Evolutionary conservation across 2,888 invertebrate genomes (phyloP), one percentile per base, ranked within the genome.

Genomic region (Heliothis peltigera): DNA sequence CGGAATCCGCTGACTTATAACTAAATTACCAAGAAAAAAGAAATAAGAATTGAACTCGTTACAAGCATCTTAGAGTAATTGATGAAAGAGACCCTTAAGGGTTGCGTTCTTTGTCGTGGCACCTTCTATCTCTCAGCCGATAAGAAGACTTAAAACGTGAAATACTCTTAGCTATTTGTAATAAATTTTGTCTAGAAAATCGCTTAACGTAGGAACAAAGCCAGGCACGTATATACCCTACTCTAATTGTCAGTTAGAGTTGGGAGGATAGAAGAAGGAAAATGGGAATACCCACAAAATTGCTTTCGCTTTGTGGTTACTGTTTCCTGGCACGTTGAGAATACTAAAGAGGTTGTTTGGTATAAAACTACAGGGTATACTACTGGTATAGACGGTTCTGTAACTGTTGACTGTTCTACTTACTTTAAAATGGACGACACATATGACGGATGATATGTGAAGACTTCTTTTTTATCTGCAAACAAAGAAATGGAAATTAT

Each of bases 251-350:
- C 70, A 61, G 47, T 70, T 59, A 58, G 15, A 28, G 43, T 21
- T 42, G 18, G 19, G 8, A 12, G 17, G 12, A 32, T 19, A 44
- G 7, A 19, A 42, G 72, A 44, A 39, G 56, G 52, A 48, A 70
- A 75, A 75, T 53, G 18, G 47, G 48, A 53, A 49, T 48, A 58
- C 52, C 35, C 52, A n/a, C 55, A 17, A 64, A 64, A 70, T 72
- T 64, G 46, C 22, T 28, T 35, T 17, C 17, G 21, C 35, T 12
- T 35, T 15, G 35, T 35, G 35, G 35, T 35, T 35, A 35, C 35
- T 15, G 35, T 35, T 15, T 35, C 35, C 15, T 35, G 15, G 52
- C 39, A 43, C 28, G 35, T 64, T 55, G 51, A 55, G 57, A 58
- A 75, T 75, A 70, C 70, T 64, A 53, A 72, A 28, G 43, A 46